These are phyloP conservation scores for Platyscelio sp. DNA, from an alignment of 2,888 invertebrate species.

Conservation along the genomic window DNA sequence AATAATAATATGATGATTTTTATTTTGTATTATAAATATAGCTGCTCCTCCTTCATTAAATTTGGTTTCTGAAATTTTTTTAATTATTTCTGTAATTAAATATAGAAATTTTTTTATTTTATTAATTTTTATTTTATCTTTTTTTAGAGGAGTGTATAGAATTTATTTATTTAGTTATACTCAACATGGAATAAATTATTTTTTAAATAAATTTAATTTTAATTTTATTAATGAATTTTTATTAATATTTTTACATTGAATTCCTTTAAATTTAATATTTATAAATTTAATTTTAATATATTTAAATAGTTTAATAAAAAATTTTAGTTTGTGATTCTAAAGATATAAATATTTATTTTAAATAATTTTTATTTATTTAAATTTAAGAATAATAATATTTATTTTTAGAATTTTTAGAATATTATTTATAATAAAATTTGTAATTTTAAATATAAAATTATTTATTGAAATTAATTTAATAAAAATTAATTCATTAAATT, in stretches of 20 bases:
- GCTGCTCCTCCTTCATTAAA: slow-evolving; percentile 89
- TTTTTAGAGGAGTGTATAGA: slow-evolving; percentile 89
- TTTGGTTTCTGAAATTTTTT: slow-evolving; percentile 89
- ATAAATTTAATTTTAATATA: slow-evolving; percentile 85
- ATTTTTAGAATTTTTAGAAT: slow-evolving; percentile 77
- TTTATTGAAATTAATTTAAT: slow-evolving; percentile 88
- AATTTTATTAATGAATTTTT: slow-evolving; percentile 86
- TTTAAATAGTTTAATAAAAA: slow-evolving; percentile 90
- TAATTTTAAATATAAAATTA: slow-evolving; percentile 83
- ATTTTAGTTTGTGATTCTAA: slow-evolving; percentile 90
- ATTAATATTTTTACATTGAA: slow-evolving; percentile 88
- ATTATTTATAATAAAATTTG: slow-evolving; percentile 82
- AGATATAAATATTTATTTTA: slow-evolving; percentile 86
- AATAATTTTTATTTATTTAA: slow-evolving; percentile 85
- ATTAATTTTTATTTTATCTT: slow-evolving; percentile 86
- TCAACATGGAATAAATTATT: slow-evolving; percentile 87
- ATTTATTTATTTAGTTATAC: slow-evolving; percentile 88
- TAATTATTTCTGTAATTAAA: slow-evolving; percentile 85
- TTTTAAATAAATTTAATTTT: slow-evolving; percentile 80
- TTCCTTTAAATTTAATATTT: slow-evolving; percentile 88
- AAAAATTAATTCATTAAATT: slow-evolving; percentile 85
- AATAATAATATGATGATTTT: slow-evolving; percentile 89
- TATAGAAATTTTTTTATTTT: slow-evolving; percentile 83
- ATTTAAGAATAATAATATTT: slow-evolving; percentile 82
- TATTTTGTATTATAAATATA: slow-evolving; percentile 88